Percentiles rank a stretch among this genome's conserved stretches.
Conservation (phyloP, 2,797 vertebrate species). For the Mastacembelus armatus region DNA sequence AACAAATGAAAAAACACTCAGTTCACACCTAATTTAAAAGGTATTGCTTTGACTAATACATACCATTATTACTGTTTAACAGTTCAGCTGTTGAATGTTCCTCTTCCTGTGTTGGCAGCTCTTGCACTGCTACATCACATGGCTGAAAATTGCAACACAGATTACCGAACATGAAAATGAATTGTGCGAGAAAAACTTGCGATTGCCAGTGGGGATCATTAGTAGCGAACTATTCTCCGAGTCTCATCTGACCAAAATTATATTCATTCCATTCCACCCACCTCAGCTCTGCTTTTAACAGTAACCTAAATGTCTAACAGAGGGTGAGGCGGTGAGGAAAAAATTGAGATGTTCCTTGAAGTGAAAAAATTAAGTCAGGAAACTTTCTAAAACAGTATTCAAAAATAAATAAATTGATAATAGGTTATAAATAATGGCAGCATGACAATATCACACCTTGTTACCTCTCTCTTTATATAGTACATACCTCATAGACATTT, state of each 20-base stretch:
- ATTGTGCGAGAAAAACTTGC: slow-evolving; percentile 50
- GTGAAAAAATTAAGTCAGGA: too few species aligned
- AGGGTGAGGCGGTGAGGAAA: background rate
- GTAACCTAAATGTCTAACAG: slow-evolving; percentile 2
- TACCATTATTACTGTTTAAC: slow-evolving; percentile 52
- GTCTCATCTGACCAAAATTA: slow-evolving; percentile 48
- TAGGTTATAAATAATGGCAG: background rate
- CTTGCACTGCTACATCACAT: slow-evolving; percentile 68
- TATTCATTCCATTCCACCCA: slow-evolving; percentile 16
- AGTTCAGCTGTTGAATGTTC: slow-evolving; percentile 46
- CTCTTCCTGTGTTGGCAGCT: slow-evolving; percentile 62
- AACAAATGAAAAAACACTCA: background rate
- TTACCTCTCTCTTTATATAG: background rate
- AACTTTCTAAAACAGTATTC: background rate
- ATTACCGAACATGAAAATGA: slow-evolving; percentile 36
- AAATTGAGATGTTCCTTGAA: background rate
- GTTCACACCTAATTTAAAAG: background rate
- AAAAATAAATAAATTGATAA: slow-evolving; percentile 10
- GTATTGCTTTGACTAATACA: slow-evolving; percentile 12
- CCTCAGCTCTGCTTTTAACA: background rate
- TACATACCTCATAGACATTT: slow-evolving; percentile 62
- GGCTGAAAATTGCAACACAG: slow-evolving; percentile 78
- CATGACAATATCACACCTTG: background rate
- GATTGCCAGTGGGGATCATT: slow-evolving; percentile 39
- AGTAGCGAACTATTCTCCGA: slow-evolving; percentile 2